Percentiles rank a stretch among this genome's conserved stretches.
Conservation (phyloP, 2,888 invertebrate genomes). For the Drosophila aldrichi region DNA sequence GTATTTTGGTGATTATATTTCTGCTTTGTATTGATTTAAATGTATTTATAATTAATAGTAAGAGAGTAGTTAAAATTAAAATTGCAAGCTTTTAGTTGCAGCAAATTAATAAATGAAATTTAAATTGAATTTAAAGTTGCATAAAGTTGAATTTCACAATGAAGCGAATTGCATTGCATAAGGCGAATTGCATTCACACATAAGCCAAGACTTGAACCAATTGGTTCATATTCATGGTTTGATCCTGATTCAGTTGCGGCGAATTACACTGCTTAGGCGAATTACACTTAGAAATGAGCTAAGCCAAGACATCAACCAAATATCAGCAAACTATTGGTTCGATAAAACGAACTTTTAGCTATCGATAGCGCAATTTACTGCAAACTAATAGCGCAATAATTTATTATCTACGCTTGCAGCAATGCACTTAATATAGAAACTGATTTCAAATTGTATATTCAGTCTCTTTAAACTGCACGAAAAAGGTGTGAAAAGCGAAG, state of each 20-base stretch:
- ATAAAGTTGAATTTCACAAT: no score
- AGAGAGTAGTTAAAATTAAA: background rate
- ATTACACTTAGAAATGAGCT: background rate
- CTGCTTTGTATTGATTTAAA: background rate
- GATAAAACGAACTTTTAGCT: no score
- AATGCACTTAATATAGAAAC: background rate
- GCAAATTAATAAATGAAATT: background rate
- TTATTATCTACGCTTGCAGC: background rate
- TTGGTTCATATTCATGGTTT: background rate
- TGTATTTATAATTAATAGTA: background rate
- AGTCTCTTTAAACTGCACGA: background rate
- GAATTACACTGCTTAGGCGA: background rate
- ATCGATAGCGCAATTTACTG: no score
- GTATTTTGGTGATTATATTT: background rate
- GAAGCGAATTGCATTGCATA: background rate
- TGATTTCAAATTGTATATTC: background rate
- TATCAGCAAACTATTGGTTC: background rate
- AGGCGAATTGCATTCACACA: background rate
- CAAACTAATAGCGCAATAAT: background rate
- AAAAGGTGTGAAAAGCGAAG: slow-evolving; percentile 9
- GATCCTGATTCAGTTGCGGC: background rate
- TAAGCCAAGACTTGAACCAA: background rate
- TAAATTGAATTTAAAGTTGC: no score
- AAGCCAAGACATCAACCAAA: background rate
- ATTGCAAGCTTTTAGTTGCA: background rate